Percentiles rank a stretch among this genome's conserved stretches.
Conservation (phyloP, 1,140 invertebrate genomes). For the Neodiprion lecontei region DNA sequence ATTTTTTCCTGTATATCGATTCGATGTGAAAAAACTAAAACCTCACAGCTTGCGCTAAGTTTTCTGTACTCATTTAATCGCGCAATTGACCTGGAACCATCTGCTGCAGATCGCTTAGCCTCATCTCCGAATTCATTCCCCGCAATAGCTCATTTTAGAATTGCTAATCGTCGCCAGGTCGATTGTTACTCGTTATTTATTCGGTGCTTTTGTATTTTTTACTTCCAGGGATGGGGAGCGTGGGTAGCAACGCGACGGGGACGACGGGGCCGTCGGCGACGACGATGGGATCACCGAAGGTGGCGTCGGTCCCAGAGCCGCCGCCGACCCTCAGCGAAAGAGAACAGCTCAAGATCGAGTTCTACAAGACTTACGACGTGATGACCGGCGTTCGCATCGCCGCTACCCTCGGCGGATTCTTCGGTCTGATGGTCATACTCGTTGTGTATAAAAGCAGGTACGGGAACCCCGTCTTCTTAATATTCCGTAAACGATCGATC, state of each 20-base stretch:
- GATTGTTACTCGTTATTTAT: too few relatives aligned
- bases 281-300: constrained; percentile 42
- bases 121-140: too few relatives aligned
- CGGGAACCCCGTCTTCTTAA: background rate
- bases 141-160: too few relatives aligned
- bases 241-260: constrained; percentile 46
- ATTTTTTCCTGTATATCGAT: too few relatives aligned
- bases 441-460: constrained; percentile 85
- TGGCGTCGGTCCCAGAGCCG: constrained; percentile 48
- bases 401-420: constrained; percentile 86
- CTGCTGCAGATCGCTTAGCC: too few relatives aligned
- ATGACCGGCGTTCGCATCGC: constrained; percentile 91
- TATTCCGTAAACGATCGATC: too few relatives aligned
- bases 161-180: too few relatives aligned
- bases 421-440: constrained; percentile 85
- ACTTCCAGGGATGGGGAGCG: constrained; percentile 51
- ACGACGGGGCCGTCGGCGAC: constrained; percentile 33
- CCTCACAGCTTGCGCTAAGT: too few relatives aligned
- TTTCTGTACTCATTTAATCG: too few relatives aligned
- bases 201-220: background rate
- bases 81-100: too few relatives aligned
- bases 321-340: constrained; percentile 56
- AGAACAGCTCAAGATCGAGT: constrained; percentile 75
- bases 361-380: constrained; percentile 89
- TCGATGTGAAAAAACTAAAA: too few relatives aligned